These are phyloP conservation scores for Ceratina australensis DNA, from an alignment of 1,140 invertebrate genomes.

Conservation along the genomic window DNA sequence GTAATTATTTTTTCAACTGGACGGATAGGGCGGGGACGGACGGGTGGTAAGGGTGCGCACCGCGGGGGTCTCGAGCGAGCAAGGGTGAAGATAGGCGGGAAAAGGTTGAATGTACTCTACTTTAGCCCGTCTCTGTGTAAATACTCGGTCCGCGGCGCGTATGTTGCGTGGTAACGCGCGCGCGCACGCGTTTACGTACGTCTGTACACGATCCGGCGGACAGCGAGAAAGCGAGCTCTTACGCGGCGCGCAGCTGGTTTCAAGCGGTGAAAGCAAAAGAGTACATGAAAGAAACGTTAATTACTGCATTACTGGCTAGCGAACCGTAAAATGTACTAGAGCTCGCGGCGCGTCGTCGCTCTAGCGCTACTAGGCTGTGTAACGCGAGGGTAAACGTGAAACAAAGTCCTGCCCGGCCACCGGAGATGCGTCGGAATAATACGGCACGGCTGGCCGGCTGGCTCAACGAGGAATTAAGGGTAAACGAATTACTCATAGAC, in stretches of 20 bases:
- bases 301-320: constrained; percentile 66
- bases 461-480: constrained; percentile 57
- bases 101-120: constrained; percentile 45
- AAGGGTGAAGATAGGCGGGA: constrained; percentile 38
- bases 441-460: constrained; percentile 29
- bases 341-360: constrained; percentile 48
- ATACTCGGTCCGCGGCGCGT: constrained; percentile 5
- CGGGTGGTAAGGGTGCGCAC: constrained; percentile 17
- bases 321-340: constrained; percentile 62
- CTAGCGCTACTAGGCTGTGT: constrained; percentile 13
- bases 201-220: constrained; percentile 18
- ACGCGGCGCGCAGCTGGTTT: constrained; percentile 58
- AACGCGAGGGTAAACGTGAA: constrained; percentile 34
- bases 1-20: constrained; percentile 64
- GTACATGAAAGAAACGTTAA: constrained; percentile 71
- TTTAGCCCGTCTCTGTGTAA: constrained; percentile 17
- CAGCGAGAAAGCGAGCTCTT: constrained; percentile 11
- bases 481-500: constrained; percentile 53
- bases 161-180: background rate
- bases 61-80: constrained; percentile 30
- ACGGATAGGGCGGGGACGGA: constrained; percentile 36
- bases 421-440: constrained; percentile 48
- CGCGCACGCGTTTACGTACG: background rate
- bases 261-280: constrained; percentile 62
- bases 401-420: constrained; percentile 29